Evolutionary conservation across 2,888 invertebrate species (phyloP), one percentile per base, ranked within the genome.

Genomic region (Chymomyza fuscimana): DNA sequence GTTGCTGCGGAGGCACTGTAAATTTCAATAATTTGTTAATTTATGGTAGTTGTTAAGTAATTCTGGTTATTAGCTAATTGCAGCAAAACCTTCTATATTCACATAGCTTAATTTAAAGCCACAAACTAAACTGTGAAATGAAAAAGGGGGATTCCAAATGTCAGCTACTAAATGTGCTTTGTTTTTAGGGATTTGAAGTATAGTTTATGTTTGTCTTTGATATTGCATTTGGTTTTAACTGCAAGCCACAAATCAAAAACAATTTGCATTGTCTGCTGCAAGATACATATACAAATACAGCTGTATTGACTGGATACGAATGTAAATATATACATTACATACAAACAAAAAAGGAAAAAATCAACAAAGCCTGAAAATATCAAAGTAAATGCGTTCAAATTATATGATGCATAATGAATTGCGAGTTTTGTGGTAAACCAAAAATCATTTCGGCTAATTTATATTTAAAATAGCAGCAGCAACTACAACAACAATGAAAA

Each of bases 1-100:
- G 95, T 86, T 93, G 94, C 80, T 94, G 93, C 2, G 95, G 95
- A 61, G 95, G 95, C 73, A 95, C 95, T 95, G 93, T 15, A 56
- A 36, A 50, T 10, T 12, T 46, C 12, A 50, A 52, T 69, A 61
- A 52, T 22, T 64, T 16, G 4, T 59, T 5, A 62, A 29, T 62
- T 64, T 59, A 69, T 64, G 22, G 22, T 32, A 56, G 32, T 56
- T 25, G 6, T 29, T 60, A 61, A 52, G 58, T 67, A 67, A 50
- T 63, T 22, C 9, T 29, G 22, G 12, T 61, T 58, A 58, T 60
- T 58, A 66, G 61, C 40, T 22, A 25, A 40, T n/a, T 63, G 25
- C 51, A 19, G 22, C 6, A 12, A 32, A 32, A 32, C 32, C 32
- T 46, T 16, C 25, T 62, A 19, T 25, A 4, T 25, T 59, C 25